Evolutionary conservation across 2,797 vertebrate species (phyloP).

Genomic region (Knipowitschia caucasica): DNA sequence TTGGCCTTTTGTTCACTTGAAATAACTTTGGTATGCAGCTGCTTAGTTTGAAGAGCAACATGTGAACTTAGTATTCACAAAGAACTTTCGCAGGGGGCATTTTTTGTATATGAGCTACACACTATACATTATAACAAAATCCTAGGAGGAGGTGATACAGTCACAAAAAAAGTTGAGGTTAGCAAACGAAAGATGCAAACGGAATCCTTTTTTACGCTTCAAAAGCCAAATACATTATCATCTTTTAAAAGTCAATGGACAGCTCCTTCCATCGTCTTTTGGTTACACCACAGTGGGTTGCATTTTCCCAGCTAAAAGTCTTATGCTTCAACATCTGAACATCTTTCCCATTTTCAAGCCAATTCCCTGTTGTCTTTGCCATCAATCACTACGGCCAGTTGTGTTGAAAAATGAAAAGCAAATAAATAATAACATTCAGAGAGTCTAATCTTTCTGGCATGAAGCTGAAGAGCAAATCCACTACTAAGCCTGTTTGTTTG

Average conservation of each 20-base stretch:
- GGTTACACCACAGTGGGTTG: not conserved
- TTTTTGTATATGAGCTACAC: not conserved
- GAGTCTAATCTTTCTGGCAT: not conserved
- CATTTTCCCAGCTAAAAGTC: conserved; percentile 15
- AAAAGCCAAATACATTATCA: not conserved
- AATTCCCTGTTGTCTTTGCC: conserved; percentile 10
- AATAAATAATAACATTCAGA: too few relatives aligned
- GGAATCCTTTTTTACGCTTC: not conserved
- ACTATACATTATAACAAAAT: not conserved
- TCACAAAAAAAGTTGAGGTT: not conserved
- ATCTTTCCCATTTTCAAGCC: conserved; percentile 12
- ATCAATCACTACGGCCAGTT: conserved; percentile 12
- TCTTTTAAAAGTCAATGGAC: not conserved
- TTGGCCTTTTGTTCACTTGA: conserved; percentile 18
- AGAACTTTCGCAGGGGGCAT: not conserved
- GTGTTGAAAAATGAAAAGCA: conserved; percentile 4
- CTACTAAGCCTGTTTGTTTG: conserved; percentile 20
- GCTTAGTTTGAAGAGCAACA: conserved; percentile 3
- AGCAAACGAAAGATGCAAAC: not conserved
- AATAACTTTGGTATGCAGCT: not conserved
- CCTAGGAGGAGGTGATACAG: not conserved
- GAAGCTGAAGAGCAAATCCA: conserved; percentile 1
- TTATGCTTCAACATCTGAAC: not conserved
- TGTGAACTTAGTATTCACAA: not conserved
- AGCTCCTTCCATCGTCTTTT: not conserved